A percentile compares a stretch with the other conserved stretches of the same genome.
phyloP scores from a whole-genome alignment of 2,113 vertebrate genomes.

The Hemibagrus wyckioides region DNA sequence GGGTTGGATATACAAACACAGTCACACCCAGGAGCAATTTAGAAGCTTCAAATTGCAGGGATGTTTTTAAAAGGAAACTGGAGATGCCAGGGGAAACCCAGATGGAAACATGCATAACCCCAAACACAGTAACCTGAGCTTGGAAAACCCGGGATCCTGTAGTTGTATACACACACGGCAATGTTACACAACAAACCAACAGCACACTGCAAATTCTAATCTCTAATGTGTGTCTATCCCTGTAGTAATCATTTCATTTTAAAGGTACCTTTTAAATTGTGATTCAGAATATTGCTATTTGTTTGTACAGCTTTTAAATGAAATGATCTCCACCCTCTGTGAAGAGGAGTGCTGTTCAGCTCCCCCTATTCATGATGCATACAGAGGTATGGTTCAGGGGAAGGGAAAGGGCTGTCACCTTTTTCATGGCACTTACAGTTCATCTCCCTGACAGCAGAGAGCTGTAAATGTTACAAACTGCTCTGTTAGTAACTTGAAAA shows the following conservation, averaged over 20 bases:
- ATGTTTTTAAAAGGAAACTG: neutral
- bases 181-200: neutral
- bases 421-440: neutral
- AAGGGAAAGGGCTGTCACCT: neutral
- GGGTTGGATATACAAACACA: neutral
- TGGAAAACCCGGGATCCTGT: neutral
- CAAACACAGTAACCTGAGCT: neutral
- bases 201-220: neutral
- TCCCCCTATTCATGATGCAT: neutral
- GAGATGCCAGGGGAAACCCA: neutral
- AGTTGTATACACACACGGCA: neutral
- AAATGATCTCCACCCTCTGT: neutral
- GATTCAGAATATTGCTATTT: neutral
- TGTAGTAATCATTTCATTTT: neutral
- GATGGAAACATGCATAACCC: neutral
- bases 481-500: neutral
- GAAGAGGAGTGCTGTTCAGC: neutral
- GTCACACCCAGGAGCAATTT: neutral
- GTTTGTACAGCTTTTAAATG: too few species aligned
- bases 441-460: neutral
- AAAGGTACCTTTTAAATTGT: neutral
- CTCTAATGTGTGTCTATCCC: neutral
- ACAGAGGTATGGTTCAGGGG: neutral
- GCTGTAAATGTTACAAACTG: neutral
- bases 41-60: neutral